These are phyloP conservation scores for Manis pentadactyla DNA, from an alignment of 2,797 vertebrate genomes.

Conservation along the genomic window DNA sequence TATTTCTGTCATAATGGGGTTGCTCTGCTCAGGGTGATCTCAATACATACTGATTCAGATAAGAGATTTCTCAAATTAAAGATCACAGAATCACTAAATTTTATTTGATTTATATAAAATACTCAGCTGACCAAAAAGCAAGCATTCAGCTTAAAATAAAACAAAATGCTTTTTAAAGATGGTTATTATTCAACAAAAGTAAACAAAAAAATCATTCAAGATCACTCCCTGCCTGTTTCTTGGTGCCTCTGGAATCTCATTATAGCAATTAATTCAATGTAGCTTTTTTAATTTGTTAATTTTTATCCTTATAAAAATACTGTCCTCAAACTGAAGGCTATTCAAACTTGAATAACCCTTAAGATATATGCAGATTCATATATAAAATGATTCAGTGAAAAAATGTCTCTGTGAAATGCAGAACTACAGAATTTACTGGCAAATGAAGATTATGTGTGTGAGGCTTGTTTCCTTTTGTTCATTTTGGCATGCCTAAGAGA, in stretches of 20 bases:
- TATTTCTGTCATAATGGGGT: neutral
- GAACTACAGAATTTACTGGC: neutral
- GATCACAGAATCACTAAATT: neutral
- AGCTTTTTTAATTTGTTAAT: conserved; percentile 1
- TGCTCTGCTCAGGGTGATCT: neutral
- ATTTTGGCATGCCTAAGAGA: conserved; percentile 6
- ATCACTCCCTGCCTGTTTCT: neutral
- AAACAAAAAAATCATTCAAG: neutral
- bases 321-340: neutral
- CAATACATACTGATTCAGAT: neutral
- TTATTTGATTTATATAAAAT: conserved; percentile 19
- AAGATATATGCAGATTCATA: neutral
- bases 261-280: neutral
- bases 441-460: neutral
- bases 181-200: neutral
- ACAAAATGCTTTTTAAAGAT: neutral
- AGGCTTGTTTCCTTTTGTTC: neutral
- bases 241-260: neutral
- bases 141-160: neutral
- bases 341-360: neutral
- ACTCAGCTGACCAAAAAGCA: neutral
- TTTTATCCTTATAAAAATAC: neutral
- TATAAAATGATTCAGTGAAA: neutral
- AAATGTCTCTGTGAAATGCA: neutral
- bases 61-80: conserved; percentile 23